Evolutionary conservation across 2,797 vertebrate species (phyloP), one percentile per base, ranked within the genome.

Genomic region (Brachyalestes nurse): DNA sequence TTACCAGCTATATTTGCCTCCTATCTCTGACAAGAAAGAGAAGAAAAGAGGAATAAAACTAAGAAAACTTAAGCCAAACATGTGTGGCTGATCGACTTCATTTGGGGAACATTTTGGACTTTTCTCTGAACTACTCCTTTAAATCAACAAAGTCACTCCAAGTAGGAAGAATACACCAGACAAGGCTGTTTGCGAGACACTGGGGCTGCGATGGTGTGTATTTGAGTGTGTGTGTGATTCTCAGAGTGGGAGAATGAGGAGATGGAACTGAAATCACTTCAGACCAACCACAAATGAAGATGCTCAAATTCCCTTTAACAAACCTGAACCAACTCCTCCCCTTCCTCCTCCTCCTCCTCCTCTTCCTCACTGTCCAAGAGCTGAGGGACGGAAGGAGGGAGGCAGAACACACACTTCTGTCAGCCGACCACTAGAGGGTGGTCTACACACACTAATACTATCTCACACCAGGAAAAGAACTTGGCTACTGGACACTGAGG

Each of bases 331-430:
- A 79, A 53, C 57, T 79, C 65, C n/a, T 47, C 40, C 38, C 25
- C 62, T 55, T 83, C 55, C 34, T 80, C 55, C 14, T 77, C 40
- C 45, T 72, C 60, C 17, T 81, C 55, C 64, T 72, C 82, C 80
- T 85, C 80, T 79, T 79, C 79, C 67, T 77, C 77, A 85, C 72
- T 75, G 61, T 76, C 74, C 67, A 76, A 76, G 70, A 60, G 82
- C 74, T 85, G 47, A 69, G 72, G 55, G 60, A 34, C 21, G 38
- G n/a, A 69, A n/a, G 60, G 64, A 78, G 16, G 47, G 51, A 77
- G 60, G 28, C 60, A 82, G 67, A 65, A 78, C 67, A 87, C 14
- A 51, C 71, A 75, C 40, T 57, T 69, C 62, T 49, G 40, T 79
- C 38, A 81, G n/a, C 23, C 34, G 34, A 51, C 60, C 72, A 23